Percentiles rank a stretch among this genome's conserved stretches.
These are phyloP conservation scores for Gallinago jamesoni DNA, from an alignment of 2,113 vertebrate species.

Conservation along the genomic window DNA sequence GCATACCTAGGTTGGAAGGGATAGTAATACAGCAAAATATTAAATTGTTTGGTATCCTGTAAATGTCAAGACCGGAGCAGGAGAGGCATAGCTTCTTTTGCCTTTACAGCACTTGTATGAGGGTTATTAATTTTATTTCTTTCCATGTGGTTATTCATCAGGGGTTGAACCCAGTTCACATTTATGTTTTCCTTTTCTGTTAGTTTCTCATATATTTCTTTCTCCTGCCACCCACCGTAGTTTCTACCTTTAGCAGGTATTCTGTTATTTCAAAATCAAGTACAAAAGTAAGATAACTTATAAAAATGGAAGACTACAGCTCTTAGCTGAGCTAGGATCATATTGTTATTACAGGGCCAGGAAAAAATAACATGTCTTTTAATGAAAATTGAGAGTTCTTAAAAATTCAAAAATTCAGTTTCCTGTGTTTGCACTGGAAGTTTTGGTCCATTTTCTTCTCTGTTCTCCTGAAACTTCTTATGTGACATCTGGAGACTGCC, in stretches of 20 bases:
- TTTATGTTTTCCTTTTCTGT: neutral
- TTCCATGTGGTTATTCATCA: neutral
- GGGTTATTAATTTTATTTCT: neutral
- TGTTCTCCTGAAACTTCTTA: neutral
- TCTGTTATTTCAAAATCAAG: neutral
- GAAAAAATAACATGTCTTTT: neutral
- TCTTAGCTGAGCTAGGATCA: neutral
- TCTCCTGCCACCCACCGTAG: neutral
- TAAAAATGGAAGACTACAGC: neutral
- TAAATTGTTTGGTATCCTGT: neutral
- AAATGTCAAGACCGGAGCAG: neutral
- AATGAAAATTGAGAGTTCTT: neutral
- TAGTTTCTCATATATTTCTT: neutral
- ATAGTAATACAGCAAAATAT: neutral
- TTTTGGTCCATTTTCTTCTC: neutral
- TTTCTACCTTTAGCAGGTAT: neutral
- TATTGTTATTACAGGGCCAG: neutral
- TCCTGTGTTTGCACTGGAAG: neutral
- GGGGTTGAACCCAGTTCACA: neutral
- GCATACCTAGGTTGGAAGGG: neutral
- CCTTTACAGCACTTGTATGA: neutral
- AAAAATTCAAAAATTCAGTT: neutral
- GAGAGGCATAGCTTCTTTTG: neutral
- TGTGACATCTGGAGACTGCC: fast-evolving
- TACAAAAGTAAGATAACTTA: neutral